phyloP scores from a whole-genome alignment of 2,113 vertebrate species.

The Hepsetus odoe region DNA sequence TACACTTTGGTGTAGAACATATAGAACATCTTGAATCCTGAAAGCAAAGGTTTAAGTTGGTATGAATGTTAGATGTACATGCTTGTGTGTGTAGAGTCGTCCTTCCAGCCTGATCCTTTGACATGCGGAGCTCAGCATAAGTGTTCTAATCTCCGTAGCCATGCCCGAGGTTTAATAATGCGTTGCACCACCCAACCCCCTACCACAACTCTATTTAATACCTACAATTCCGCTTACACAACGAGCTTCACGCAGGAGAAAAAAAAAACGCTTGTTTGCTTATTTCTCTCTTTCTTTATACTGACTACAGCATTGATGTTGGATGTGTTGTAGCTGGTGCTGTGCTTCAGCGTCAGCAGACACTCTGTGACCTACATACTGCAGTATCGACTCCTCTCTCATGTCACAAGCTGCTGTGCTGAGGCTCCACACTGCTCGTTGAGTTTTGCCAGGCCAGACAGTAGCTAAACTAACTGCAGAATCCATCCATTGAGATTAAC shows the following conservation, averaged over 20 bases:
- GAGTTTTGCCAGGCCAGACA: conserved; percentile 22
- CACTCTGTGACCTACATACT: conserved; percentile 51
- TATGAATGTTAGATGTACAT: not conserved
- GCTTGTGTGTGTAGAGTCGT: conserved; percentile 54
- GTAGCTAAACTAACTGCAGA: not conserved
- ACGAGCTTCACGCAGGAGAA: conserved; percentile 52
- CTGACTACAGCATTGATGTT: not conserved
- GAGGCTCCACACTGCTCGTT: not conserved
- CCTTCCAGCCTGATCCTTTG: conserved; percentile 71
- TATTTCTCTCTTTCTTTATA: not conserved
- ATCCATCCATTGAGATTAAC: conserved; percentile 7
- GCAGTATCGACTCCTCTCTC: conserved; percentile 27
- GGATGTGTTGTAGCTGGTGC: conserved; percentile 7
- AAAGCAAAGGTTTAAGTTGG: not conserved
- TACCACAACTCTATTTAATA: conserved; percentile 53
- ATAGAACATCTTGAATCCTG: not conserved
- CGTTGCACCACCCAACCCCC: conserved; percentile 55
- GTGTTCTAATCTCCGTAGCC: conserved; percentile 66
- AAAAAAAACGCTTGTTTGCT: not conserved
- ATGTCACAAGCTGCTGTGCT: conserved; percentile 32
- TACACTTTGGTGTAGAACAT: not conserved
- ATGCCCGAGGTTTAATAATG: conserved; percentile 54
- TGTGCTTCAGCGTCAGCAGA: conserved; percentile 32
- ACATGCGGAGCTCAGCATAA: conserved; percentile 70
- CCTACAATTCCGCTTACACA: conserved; percentile 62